Evolutionary conservation across 2,113 vertebrate genomes (phyloP).

Genomic region (Ptychochromis oligacanthus): DNA sequence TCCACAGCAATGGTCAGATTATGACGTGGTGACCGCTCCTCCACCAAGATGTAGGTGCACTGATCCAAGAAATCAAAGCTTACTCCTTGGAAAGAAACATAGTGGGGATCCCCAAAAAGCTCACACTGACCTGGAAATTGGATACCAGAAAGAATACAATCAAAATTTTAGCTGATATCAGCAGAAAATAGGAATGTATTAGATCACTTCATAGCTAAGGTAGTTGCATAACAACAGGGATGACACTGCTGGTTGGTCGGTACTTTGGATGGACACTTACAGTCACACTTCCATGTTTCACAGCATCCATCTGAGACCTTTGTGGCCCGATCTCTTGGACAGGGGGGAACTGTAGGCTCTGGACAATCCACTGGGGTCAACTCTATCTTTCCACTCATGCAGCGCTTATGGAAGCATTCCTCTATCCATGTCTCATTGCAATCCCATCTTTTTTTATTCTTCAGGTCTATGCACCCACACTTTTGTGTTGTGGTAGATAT

Average conservation of each 20-base stretch:
- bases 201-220: neutral
- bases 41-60: conserved; percentile 77
- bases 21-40: conserved; percentile 65
- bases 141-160: neutral
- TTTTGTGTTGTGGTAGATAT: fast-evolving
- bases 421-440: conserved; percentile 66
- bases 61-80: conserved; percentile 65
- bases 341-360: conserved; percentile 29
- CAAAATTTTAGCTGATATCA: neutral
- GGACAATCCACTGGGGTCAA: conserved; percentile 59
- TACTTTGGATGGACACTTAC: conserved; percentile 61
- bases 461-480: conserved; percentile 58
- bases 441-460: conserved; percentile 45
- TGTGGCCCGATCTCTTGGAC: conserved; percentile 50
- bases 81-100: conserved; percentile 73
- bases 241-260: neutral
- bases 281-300: conserved; percentile 73
- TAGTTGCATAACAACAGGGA: neutral
- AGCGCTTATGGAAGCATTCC: conserved; percentile 65
- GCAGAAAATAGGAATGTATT: neutral
- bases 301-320: conserved; percentile 73
- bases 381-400: conserved; percentile 49
- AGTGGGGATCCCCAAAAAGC: conserved; percentile 81
- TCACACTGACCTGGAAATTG: conserved; percentile 72
- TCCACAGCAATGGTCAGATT: conserved; percentile 75